Evolutionary conservation across 2,888 invertebrate genomes (phyloP), one percentile per base, ranked within the genome.

Genomic region (Sarcophaga subvicina): DNA sequence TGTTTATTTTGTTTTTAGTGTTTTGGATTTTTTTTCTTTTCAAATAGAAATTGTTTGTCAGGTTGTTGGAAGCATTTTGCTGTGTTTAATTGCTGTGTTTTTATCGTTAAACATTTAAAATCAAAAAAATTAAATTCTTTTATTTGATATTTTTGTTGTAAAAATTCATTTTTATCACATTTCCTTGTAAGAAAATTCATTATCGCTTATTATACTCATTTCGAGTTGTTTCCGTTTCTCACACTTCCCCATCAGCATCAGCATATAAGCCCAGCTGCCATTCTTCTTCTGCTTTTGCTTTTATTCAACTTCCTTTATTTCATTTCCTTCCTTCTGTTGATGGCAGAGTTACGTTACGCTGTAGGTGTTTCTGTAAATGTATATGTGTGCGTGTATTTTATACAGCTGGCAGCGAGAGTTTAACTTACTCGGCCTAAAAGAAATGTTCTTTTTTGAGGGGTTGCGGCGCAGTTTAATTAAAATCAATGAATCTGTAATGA

Each of bases 401-500:
- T 17, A 54, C 17, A 2, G 54, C 3, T 54, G 54, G 14, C 20
- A 49, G 3, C 45, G 6, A 22, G 6, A 11, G 0, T 75, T 63
- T 4, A 2, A 8, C 2, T 37, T 37, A 8, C 10, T 37, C 8
- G 2, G 37, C 8, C 37, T 10, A 37, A 37, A 37, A 37, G 37
- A 27, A 27, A 27, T 27, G 27, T 27, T 63, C 6, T 27, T 1
- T 59, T 25, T 47, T 59, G 3, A 4, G 72, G 66, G 27, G 54
- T 69, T 60, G 25, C 37, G n/a, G 73, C 49, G n/a, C 47, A n/a
- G n/a, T 72, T 86, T 86, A 73, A 80, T 83, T 83, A 77, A 80
- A 77, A 59, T 80, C 72, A 77, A 73, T 80, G 73, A 83, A 80
- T 80, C 86, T 86, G 83, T 60, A 80, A 86, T 27, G 25, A 62